Percentiles rank a stretch among this genome's conserved stretches.
These are phyloP conservation scores for Marcusenius ussheri DNA, from an alignment of 2,113 vertebrate genomes.

Conservation along the genomic window DNA sequence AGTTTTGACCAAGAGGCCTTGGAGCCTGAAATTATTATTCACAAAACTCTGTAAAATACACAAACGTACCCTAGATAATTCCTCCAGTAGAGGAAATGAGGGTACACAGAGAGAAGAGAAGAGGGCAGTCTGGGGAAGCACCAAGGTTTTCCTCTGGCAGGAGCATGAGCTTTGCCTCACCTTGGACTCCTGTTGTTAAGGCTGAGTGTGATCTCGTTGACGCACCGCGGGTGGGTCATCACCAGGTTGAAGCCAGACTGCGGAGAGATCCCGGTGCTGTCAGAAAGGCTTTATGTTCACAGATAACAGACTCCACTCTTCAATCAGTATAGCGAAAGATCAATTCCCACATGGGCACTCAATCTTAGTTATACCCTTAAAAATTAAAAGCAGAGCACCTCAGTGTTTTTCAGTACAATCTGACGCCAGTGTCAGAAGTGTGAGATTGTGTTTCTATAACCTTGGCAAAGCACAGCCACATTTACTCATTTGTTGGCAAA, in stretches of 20 bases:
- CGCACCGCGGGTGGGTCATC: constrained; percentile 88
- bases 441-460: not conserved
- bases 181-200: constrained; percentile 90
- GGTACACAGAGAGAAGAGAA: not conserved
- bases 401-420: not conserved
- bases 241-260: constrained; percentile 93
- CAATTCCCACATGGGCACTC: not conserved
- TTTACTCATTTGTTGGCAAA: not conserved
- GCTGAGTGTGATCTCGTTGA: constrained; percentile 92
- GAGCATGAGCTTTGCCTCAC: constrained; percentile 48
- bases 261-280: not conserved
- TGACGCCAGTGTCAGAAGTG: not conserved
- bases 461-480: not conserved
- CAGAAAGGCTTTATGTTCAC: not conserved
- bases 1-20: not conserved
- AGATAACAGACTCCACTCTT: not conserved
- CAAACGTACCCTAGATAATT: not conserved
- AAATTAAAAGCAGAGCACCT: not conserved
- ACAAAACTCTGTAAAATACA: not conserved
- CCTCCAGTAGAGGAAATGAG: not conserved
- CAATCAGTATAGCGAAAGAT: not conserved
- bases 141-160: not conserved
- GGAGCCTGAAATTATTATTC: not conserved
- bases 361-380: not conserved
- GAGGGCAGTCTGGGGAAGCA: not conserved